These are phyloP conservation scores for Adelges cooleyi DNA, from an alignment of 1,140 invertebrate genomes.

Conservation along the genomic window DNA sequence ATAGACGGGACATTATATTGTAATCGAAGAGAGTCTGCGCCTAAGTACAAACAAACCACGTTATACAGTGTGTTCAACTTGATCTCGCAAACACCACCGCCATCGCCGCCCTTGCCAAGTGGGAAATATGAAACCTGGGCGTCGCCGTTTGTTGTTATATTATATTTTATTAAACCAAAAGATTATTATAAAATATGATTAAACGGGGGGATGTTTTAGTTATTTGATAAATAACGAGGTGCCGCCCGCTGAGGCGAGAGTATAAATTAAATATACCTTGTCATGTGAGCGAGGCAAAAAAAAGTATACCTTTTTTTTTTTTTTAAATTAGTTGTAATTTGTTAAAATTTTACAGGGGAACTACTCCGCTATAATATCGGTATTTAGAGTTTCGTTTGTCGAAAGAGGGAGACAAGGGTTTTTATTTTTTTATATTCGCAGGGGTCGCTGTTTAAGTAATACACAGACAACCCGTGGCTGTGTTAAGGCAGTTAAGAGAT, in stretches of 20 bases:
- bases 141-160: constrained; percentile 5
- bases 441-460: too few relatives aligned
- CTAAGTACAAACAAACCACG: too few relatives aligned
- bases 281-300: background rate
- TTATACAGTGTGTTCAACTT: too few relatives aligned
- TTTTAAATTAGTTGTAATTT: constrained; percentile 27
- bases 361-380: background rate
- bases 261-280: constrained; percentile 22
- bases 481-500: too few relatives aligned
- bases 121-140: constrained; percentile 18
- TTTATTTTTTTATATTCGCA: background rate
- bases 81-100: too few relatives aligned
- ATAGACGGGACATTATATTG: too few relatives aligned
- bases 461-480: too few relatives aligned
- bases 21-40: too few relatives aligned
- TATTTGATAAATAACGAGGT: constrained; percentile 25
- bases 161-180: constrained; percentile 21
- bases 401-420: too few relatives aligned
- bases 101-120: background rate
- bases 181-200: constrained; percentile 27
- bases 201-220: constrained; percentile 23
- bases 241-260: constrained; percentile 25
- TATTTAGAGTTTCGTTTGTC: background rate
- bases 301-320: constrained; percentile 25
- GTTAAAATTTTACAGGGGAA: constrained; percentile 4